Conservation (phyloP, 2,888 invertebrate genomes). For the Julus scandinavius region DNA sequence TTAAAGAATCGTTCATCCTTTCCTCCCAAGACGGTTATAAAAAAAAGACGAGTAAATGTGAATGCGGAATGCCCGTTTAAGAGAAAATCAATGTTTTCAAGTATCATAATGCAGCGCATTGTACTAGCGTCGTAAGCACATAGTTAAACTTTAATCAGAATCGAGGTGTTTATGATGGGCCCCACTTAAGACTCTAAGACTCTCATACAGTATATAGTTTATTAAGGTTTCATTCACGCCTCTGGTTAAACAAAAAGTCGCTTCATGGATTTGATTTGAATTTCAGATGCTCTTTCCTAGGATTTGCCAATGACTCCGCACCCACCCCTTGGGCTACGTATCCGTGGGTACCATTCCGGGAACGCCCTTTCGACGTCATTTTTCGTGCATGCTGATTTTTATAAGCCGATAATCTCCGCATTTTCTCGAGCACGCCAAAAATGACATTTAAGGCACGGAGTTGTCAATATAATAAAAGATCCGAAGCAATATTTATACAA, state of each 20-base stretch:
- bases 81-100: slow-evolving; percentile 32
- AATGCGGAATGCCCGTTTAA: background rate
- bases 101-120: background rate
- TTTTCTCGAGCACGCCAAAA: slow-evolving; percentile 43
- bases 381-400: slow-evolving; percentile 4
- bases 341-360: background rate
- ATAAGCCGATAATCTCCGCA: slow-evolving; percentile 37
- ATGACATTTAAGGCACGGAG: slow-evolving; percentile 5
- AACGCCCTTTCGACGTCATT: slow-evolving; percentile 27
- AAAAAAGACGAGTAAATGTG: slow-evolving; percentile 40
- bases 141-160: background rate
- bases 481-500: slow-evolving; percentile 25
- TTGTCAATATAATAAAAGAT: slow-evolving; percentile 20
- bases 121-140: background rate
- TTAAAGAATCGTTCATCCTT: slow-evolving; percentile 18
- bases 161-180: background rate
- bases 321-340: background rate
- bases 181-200: background rate
- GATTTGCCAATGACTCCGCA: background rate
- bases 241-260: background rate
- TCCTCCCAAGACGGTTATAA: slow-evolving; percentile 44
- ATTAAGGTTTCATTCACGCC: background rate
- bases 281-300: background rate
- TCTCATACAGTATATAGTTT: background rate
- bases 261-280: background rate